Evolutionary conservation across 2,113 vertebrate species (phyloP).

Genomic region (Carassius gibelio): DNA sequence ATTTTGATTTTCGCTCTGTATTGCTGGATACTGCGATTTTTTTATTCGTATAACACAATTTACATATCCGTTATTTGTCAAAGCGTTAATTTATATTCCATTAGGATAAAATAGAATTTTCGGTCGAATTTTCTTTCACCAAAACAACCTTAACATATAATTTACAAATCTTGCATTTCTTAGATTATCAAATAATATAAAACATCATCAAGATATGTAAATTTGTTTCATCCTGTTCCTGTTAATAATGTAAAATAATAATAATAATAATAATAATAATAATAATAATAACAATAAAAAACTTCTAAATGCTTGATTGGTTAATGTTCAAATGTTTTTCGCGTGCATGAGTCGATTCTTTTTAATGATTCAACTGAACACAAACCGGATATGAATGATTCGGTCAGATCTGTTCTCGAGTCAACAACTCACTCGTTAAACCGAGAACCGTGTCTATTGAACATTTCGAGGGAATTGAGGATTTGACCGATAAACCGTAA

Average conservation of each 20-base stretch:
- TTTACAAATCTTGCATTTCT: not conserved
- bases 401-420: not conserved
- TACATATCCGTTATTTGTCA: not conserved
- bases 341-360: not conserved
- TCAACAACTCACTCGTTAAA: constrained; percentile 3
- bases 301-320: not conserved
- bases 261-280: no score
- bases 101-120: not conserved
- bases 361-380: not conserved
- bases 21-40: not conserved
- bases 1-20: not conserved
- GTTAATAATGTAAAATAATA: not conserved
- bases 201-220: not conserved
- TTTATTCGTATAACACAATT: not conserved
- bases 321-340: not conserved
- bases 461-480: not conserved
- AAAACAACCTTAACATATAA: not conserved
- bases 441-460: not conserved
- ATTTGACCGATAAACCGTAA: not conserved
- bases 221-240: not conserved
- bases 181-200: not conserved
- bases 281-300: no score
- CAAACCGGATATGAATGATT: not conserved
- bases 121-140: not conserved
- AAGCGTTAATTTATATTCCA: not conserved